Conservation (phyloP, 1,140 invertebrate species). For the Megalopta genalis region DNA sequence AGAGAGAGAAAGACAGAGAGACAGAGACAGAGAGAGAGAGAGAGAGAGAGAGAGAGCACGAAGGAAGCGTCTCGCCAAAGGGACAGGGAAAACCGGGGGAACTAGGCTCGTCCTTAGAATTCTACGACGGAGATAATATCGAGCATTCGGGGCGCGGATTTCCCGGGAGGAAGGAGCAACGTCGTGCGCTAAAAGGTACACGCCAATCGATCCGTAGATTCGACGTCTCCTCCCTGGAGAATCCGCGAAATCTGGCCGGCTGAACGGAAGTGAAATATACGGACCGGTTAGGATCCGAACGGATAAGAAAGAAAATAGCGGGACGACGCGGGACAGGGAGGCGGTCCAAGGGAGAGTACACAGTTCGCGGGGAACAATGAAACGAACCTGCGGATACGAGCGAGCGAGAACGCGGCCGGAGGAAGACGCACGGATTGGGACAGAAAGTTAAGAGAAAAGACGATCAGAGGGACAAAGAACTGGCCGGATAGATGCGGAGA, state of each 20-base stretch:
- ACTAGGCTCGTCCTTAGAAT: constrained; percentile 44
- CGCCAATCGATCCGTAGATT: constrained; percentile 62
- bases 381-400: not conserved
- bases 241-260: constrained; percentile 48
- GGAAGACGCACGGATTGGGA: not conserved
- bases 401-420: constrained; percentile 2
- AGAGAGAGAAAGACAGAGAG: no score
- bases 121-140: constrained; percentile 62
- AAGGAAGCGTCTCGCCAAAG: not conserved
- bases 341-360: constrained; percentile 15
- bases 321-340: not conserved
- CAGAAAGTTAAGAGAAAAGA: constrained; percentile 35
- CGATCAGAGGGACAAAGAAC: constrained; percentile 38
- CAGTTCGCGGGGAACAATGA: constrained; percentile 26
- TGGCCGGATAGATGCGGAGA: constrained; percentile 10
- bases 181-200: constrained; percentile 54
- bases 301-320: constrained; percentile 7
- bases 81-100: constrained; percentile 27
- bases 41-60: no score
- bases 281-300: not conserved
- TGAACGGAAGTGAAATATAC: constrained; percentile 23
- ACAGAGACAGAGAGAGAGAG: no score
- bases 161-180: constrained; percentile 58
- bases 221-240: constrained; percentile 57
- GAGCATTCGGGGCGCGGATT: constrained; percentile 62